Conservation (phyloP, 1,140 invertebrate species). For the Muscidifurax raptorellus region DNA sequence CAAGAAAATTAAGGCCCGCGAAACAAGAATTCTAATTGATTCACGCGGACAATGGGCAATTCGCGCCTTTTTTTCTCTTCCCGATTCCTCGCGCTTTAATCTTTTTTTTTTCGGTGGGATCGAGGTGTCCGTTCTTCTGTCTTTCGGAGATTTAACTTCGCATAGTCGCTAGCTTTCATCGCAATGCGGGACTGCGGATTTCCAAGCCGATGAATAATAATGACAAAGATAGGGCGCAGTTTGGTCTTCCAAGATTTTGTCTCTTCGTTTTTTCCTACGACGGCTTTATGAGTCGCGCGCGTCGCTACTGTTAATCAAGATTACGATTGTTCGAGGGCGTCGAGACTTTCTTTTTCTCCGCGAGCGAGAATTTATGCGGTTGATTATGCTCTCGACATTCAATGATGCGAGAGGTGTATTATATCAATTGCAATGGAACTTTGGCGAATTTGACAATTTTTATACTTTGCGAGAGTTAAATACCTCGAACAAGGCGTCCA, state of each 20-base stretch:
- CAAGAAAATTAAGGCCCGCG: constrained; percentile 10
- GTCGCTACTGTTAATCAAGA: background rate
- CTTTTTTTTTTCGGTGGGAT: no score
- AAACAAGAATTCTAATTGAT: constrained; percentile 40
- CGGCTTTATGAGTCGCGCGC: background rate
- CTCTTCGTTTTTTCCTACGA: background rate
- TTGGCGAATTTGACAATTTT: no score
- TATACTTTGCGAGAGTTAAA: constrained; percentile 13
- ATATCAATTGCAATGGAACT: no score
- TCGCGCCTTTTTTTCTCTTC: background rate
- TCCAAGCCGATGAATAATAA: constrained; percentile 47
- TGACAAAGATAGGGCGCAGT: background rate
- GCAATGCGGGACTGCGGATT: constrained; percentile 28
- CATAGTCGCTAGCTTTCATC: background rate
- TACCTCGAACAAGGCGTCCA: constrained; percentile 79
- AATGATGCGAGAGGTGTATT: background rate
- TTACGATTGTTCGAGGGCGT: background rate
- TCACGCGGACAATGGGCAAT: background rate
- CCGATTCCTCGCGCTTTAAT: background rate
- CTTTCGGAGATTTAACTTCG: background rate
- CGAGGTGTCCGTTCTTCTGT: no score
- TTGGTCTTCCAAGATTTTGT: background rate
- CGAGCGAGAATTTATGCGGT: no score
- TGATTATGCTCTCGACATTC: background rate
- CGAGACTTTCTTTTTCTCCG: no score